These are phyloP conservation scores for Trididemnum nubilum DNA, from an alignment of 23 tunicate genomes.

Conservation along the genomic window DNA sequence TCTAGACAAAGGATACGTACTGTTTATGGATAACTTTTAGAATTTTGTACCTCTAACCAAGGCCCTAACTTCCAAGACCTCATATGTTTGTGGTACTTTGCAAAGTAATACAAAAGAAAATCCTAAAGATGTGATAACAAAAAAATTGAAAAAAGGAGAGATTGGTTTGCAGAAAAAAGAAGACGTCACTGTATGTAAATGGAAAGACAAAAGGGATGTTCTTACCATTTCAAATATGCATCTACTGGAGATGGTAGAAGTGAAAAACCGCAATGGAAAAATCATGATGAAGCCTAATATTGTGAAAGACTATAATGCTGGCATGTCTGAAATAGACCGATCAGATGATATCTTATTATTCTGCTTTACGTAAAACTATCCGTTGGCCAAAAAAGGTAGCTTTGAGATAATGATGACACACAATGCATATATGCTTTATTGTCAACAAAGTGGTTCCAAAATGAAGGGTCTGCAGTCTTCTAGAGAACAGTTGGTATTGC, in stretches of 20 bases:
- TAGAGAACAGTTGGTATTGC: slow-evolving; percentile 11
- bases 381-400: slow-evolving; percentile 15
- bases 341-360: slow-evolving; percentile 20
- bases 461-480: slow-evolving; percentile 10
- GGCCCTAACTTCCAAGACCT: slow-evolving; percentile 19
- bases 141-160: slow-evolving; percentile 20
- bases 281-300: slow-evolving; percentile 11
- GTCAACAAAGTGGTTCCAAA: slow-evolving; percentile 14
- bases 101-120: slow-evolving; percentile 11
- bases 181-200: slow-evolving; percentile 10
- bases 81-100: slow-evolving; percentile 15
- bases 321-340: slow-evolving; percentile 27
- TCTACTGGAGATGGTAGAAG: slow-evolving; percentile 18
- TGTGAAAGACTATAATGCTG: slow-evolving; percentile 16
- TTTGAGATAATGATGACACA: background rate
- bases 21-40: slow-evolving; percentile 18
- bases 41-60: background rate
- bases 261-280: slow-evolving; percentile 17
- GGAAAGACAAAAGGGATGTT: slow-evolving; percentile 26
- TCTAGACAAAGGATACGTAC: slow-evolving; percentile 4
- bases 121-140: slow-evolving; percentile 25
- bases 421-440: slow-evolving; percentile 7
- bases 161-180: background rate
- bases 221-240: slow-evolving; percentile 14
- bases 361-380: slow-evolving; percentile 11